A percentile compares a stretch with the other conserved stretches of the same genome.
Conservation (phyloP, 2,888 invertebrate species). For the Apodemia mormo region DNA sequence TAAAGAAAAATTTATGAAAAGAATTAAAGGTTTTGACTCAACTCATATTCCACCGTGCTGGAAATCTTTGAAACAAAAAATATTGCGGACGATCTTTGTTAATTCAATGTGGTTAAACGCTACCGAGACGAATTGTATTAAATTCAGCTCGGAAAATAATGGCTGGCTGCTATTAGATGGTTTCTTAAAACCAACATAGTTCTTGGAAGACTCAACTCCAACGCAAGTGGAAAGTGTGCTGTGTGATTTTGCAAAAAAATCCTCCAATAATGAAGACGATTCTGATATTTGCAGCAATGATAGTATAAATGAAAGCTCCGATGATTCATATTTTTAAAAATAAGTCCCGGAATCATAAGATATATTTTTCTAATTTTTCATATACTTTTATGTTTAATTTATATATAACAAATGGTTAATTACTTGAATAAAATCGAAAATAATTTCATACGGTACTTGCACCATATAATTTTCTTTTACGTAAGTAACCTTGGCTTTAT, state of each 20-base stretch:
- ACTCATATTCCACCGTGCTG: conserved; percentile 28
- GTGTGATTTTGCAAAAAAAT: conserved; percentile 8
- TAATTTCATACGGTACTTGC: too few relatives aligned
- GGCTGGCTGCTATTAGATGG: conserved; percentile 36
- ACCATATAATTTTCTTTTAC: too few relatives aligned
- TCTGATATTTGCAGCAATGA: background rate
- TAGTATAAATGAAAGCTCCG: background rate
- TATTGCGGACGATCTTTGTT: conserved; percentile 41
- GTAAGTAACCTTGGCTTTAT: too few relatives aligned
- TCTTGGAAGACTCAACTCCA: conserved; percentile 18
- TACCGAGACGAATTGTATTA: conserved; percentile 37
- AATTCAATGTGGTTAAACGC: conserved; percentile 35
- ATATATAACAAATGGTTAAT: too few relatives aligned
- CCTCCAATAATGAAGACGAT: background rate
- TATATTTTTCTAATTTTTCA: background rate
- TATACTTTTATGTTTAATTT: background rate
- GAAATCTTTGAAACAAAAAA: conserved; percentile 38
- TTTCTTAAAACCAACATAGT: conserved; percentile 33
- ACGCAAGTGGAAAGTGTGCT: conserved; percentile 5
- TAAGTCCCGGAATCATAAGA: background rate
- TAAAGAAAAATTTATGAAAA: conserved; percentile 27
- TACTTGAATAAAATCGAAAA: background rate
- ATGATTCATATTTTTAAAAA: background rate
- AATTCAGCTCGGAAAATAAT: conserved; percentile 36
- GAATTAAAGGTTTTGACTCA: conserved; percentile 32